Base-by-base conservation (phyloP, 2,113 vertebrate genomes). In the Xenopus borealis region DNA sequence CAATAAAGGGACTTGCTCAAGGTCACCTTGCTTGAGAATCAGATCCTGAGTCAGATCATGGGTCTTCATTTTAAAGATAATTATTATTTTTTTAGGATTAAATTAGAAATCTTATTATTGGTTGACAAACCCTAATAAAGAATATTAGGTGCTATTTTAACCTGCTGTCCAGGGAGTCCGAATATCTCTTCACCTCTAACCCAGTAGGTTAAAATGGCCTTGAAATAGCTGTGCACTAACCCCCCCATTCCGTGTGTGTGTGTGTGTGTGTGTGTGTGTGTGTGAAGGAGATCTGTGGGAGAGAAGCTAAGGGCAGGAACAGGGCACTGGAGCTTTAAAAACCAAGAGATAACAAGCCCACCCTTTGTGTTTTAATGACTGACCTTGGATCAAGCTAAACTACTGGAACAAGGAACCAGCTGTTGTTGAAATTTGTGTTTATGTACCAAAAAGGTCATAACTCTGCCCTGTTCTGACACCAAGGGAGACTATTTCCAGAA, bases 311-410 rank as follows among this genome's bases (percentile, higher is more conserved):
- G 55, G 23, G 44, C 46, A 62, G 55, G 65, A 57, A 52, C 59
- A 53, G 33, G 73, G 27, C 66, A 59, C 3, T n/a, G 23, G 67
- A 40, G 45, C 66, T 69, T 68, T 75, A 53, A 53, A 40, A 10
- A 61, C 57, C 66, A 47, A 46, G 66, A 64, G 66, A 77, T 70
- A 77, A 64, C 20, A 69, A 70, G 74, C 50, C 74, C 74, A 77
- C 66, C 66, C 74, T 77, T 77, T 69, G 73, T 76, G 73, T 57
- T 77, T 77, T 77, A 77, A 77, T 77, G 74, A 57, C 50, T 50
- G 40, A 47, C 59, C 50, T 62, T 45, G 59, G 67, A 64, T 70
- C 17, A 30, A 70, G 47, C 50, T 46, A 64, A 70, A 70, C 59
- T 69, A 70, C 59, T 69, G 47, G 66, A 57, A 70, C 61, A 77